Conservation (phyloP, 2,888 invertebrate species). For the Drosophila borealis region DNA sequence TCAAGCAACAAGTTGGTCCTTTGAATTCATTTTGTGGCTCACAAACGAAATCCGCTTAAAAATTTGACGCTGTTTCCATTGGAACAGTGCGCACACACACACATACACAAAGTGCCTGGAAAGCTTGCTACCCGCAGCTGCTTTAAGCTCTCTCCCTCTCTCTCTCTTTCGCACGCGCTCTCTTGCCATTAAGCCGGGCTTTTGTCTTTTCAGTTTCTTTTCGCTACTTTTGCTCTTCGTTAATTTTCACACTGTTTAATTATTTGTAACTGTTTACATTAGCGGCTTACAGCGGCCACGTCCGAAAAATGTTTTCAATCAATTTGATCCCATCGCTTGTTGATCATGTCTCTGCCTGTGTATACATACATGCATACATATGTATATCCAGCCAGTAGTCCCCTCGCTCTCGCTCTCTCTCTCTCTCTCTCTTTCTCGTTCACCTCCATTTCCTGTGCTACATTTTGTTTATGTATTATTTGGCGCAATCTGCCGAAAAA, state of each 20-base stretch:
- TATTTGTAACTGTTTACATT: conserved; percentile 21
- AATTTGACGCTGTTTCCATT: conserved; percentile 12
- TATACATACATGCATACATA: neutral
- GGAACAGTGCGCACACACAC: neutral
- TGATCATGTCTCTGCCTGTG: neutral
- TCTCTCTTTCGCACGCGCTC: neutral
- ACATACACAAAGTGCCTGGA: conserved; percentile 6
- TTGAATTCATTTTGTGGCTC: conserved; percentile 15
- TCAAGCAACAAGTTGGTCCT: conserved; percentile 58
- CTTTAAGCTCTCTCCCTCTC: conserved; percentile 2
- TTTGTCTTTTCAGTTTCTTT: conserved; percentile 2
- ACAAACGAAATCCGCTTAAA: conserved; percentile 26
- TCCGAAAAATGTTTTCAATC: conserved; percentile 14
- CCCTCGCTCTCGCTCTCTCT: neutral
- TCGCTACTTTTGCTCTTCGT: neutral
- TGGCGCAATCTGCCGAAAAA: conserved; percentile 34
- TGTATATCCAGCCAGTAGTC: conserved; percentile 12
- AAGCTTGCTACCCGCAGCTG: conserved; percentile 8
- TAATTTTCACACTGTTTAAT: conserved; percentile 9
- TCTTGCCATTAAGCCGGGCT: conserved; percentile 15
- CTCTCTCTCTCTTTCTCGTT: conserved; percentile 1
- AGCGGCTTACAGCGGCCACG: conserved; percentile 15
- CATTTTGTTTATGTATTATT: conserved; percentile 48
- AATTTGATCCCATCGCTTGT: conserved; percentile 10
- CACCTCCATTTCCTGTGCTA: conserved; percentile 45